Percentiles rank a stretch among this genome's conserved stretches.
phyloP scores from a whole-genome alignment of 1,140 invertebrate genomes.

The Stegodyphus dumicola region DNA sequence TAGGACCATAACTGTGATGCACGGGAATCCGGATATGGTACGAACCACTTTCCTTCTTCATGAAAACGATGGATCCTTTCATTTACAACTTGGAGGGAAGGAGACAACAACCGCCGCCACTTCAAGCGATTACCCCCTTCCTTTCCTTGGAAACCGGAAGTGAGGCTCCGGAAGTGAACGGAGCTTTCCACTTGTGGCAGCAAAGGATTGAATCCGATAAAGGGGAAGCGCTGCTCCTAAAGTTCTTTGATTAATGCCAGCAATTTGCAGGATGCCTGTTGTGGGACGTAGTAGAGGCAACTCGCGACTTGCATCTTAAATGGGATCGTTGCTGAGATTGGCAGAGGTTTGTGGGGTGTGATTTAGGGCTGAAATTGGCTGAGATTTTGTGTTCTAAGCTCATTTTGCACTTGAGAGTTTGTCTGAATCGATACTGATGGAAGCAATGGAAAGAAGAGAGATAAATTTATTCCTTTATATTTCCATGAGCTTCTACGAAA shows the following conservation, averaged over 20 bases:
- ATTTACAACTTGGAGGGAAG: slow-evolving; percentile 28
- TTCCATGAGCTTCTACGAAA: too few relatives aligned
- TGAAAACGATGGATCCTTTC: not conserved
- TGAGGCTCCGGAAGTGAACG: slow-evolving; percentile 27
- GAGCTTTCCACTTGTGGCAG: slow-evolving; percentile 40
- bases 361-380: not conserved
- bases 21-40: too few relatives aligned
- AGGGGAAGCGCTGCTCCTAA: not conserved
- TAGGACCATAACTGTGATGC: too few relatives aligned
- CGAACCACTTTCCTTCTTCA: too few relatives aligned
- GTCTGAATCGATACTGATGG: too few relatives aligned
- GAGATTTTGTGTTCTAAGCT: too few relatives aligned
- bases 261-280: slow-evolving; percentile 38
- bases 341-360: not conserved
- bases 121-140: slow-evolving; percentile 19
- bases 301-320: slow-evolving; percentile 31
- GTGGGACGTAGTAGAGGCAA: slow-evolving; percentile 5
- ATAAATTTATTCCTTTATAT: too few relatives aligned
- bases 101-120: slow-evolving; percentile 13
- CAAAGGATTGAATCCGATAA: slow-evolving; percentile 34
- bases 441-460: too few relatives aligned
- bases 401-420: too few relatives aligned
- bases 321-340: slow-evolving; percentile 1
- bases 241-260: slow-evolving; percentile 54
- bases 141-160: slow-evolving; percentile 26